Base-by-base conservation (phyloP, 2,888 invertebrate genomes). In the Ormia ochracea region DNA sequence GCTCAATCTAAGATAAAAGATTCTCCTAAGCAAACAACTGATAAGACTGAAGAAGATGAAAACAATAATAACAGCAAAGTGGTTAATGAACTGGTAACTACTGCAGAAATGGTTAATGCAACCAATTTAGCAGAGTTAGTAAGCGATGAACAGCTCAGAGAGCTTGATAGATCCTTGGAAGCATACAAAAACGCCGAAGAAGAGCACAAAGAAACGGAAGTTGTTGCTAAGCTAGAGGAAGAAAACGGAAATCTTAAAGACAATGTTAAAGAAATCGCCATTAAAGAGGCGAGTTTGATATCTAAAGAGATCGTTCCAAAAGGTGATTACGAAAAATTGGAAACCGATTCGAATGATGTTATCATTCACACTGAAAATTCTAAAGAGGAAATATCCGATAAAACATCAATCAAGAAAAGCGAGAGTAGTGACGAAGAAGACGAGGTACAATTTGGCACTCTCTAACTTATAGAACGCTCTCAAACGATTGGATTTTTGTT, bases 381-480 rank as follows among this genome's bases (percentile, higher is more conserved):
- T 14, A 9, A 17, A 33, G 61, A 74, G 9, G 23, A 45, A 38
- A 9, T 1, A 5, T 14, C 14, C 3, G 19, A 10, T 0, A 26
- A 58, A 33, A 31, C n/a, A 9, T 36, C 48, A 19, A 23, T n/a
- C 1, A 43, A 61, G 23, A 19, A 43, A 38, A 43, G 14, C 50
- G 77, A 81, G n/a, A 78, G 66, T 73, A 76, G 61, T 48, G 79
- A 74, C 45, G 73, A 78, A 52, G 81, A 81, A 78, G 89, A 90
- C 84, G 88, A 90, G 90, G 89, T 90, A 89, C 88, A 89, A 85
- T 87, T 87, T 87, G 89, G 89, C 86, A 87, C 85, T 83, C 87
- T 89, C 84, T 89, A 88, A 83, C 72, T 56, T 26, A 33, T 69
- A 31, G 14, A 72, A 78, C 58, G 56, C 36, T 45, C 31, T 23